Evolutionary conservation across 2,888 invertebrate species (phyloP).

Genomic region (Gnatocerus cornutus): DNA sequence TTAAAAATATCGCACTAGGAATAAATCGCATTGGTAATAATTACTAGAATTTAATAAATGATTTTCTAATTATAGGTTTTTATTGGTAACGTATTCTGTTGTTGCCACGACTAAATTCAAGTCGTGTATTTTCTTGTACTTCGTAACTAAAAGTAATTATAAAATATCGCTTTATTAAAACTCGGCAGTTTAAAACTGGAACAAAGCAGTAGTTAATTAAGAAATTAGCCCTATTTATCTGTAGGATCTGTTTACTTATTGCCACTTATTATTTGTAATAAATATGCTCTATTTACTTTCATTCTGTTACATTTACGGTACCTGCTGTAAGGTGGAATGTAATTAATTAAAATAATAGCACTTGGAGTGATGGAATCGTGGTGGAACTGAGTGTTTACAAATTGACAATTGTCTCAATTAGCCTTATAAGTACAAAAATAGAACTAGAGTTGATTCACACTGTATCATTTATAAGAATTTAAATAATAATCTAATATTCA

Average conservation of each 20-base stretch:
- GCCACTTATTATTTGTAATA: slow-evolving; percentile 37
- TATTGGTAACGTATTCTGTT: neutral
- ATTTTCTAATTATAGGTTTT: slow-evolving; percentile 1
- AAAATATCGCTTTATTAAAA: slow-evolving; percentile 47
- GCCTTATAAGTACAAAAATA: slow-evolving; percentile 3
- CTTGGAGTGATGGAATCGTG: neutral
- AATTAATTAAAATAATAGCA: slow-evolving; percentile 12
- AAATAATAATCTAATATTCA: slow-evolving; percentile 5
- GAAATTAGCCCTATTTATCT: slow-evolving; percentile 40
- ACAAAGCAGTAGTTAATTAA: slow-evolving; percentile 50
- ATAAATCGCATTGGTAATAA: slow-evolving; percentile 3
- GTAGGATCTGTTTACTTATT: slow-evolving; percentile 36
- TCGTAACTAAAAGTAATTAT: slow-evolving; percentile 34
- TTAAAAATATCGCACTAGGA: slow-evolving; percentile 25
- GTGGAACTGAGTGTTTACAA: slow-evolving; percentile 3
- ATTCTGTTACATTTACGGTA: slow-evolving; percentile 25
- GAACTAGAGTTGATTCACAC: no score
- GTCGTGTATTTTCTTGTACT: slow-evolving; percentile 23
- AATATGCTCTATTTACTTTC: slow-evolving; percentile 44
- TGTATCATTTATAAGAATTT: neutral
- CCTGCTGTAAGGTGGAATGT: slow-evolving; percentile 1
- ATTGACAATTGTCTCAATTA: slow-evolving; percentile 5
- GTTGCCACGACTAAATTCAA: slow-evolving; percentile 5
- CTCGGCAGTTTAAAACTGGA: slow-evolving; percentile 45
- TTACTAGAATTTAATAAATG: slow-evolving; percentile 7